phyloP scores from a whole-genome alignment of 2,888 invertebrate species.

The Platerodrilus igneus region DNA sequence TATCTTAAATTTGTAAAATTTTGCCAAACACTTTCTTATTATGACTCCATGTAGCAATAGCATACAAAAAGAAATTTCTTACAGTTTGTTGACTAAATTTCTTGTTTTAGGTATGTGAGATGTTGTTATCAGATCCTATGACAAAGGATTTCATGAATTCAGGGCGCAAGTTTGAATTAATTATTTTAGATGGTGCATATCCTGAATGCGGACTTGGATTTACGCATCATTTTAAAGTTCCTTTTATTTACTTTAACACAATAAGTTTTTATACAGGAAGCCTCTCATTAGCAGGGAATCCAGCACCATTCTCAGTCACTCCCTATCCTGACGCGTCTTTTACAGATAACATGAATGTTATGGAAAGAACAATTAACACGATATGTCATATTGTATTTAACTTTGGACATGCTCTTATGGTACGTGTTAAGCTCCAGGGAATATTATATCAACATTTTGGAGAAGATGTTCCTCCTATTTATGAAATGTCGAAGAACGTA shows the following conservation, averaged over 20 bases:
- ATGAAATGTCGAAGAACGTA: constrained; percentile 66
- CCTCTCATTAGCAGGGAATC: constrained; percentile 66
- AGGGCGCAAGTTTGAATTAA: constrained; percentile 60
- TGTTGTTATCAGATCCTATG: constrained; percentile 63
- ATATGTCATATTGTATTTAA: constrained; percentile 57
- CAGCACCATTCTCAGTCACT: constrained; percentile 68
- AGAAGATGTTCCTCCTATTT: constrained; percentile 58
- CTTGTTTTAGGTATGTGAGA: constrained; percentile 61
- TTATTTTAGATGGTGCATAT: constrained; percentile 72
- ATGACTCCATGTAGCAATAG: too few species aligned
- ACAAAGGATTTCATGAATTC: constrained; percentile 60
- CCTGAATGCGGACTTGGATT: constrained; percentile 75
- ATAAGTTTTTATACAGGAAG: constrained; percentile 73
- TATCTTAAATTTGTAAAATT: too few species aligned
- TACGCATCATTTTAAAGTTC: constrained; percentile 63
- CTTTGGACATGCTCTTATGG: constrained; percentile 58
- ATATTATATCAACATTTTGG: constrained; percentile 61
- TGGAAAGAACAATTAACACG: constrained; percentile 61
- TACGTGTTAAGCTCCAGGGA: constrained; percentile 50
- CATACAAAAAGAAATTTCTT: too few species aligned
- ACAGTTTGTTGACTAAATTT: too few species aligned
- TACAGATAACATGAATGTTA: constrained; percentile 69
- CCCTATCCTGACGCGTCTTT: constrained; percentile 60
- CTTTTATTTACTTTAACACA: constrained; percentile 79
- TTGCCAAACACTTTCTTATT: too few species aligned